A percentile compares a stretch with the other conserved stretches of the same genome.
Conservation (phyloP, 2,113 vertebrate species). For the Lathamus discolor region DNA sequence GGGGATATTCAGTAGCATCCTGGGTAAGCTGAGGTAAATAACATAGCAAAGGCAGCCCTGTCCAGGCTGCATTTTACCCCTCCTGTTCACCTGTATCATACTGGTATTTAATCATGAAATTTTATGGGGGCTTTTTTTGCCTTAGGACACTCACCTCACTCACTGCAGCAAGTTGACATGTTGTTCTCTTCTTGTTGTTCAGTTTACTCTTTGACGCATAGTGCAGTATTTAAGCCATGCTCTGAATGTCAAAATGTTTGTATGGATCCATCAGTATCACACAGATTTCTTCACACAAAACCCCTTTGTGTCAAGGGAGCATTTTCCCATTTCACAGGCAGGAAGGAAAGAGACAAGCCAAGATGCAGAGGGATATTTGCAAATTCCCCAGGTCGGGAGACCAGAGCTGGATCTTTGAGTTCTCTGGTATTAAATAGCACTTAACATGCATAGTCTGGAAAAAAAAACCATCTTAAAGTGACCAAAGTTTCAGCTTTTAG, state of each 20-base stretch:
- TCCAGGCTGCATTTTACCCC: background rate
- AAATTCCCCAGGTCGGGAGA: background rate
- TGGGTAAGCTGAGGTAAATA: background rate
- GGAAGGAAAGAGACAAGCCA: background rate
- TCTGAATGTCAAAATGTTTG: background rate
- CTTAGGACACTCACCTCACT: background rate
- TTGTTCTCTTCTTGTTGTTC: background rate
- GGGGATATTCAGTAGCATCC: background rate
- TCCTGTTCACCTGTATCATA: accelerated
- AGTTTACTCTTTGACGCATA: background rate
- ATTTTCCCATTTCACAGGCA: background rate
- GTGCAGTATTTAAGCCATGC: background rate
- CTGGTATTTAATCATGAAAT: background rate
- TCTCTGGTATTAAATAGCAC: background rate
- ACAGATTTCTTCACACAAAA: accelerated
- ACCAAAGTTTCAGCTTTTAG: background rate
- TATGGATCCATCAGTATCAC: background rate
- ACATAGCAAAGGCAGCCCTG: background rate
- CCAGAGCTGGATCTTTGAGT: background rate
- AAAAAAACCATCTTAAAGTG: background rate
- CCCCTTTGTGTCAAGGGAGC: background rate
- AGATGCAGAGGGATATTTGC: accelerated
- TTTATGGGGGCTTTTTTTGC: background rate
- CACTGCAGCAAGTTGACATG: background rate
- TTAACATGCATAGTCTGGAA: background rate